These are phyloP conservation scores for Lepisosteus osseus DNA, from an alignment of 2,113 vertebrate genomes.

Conservation along the genomic window DNA sequence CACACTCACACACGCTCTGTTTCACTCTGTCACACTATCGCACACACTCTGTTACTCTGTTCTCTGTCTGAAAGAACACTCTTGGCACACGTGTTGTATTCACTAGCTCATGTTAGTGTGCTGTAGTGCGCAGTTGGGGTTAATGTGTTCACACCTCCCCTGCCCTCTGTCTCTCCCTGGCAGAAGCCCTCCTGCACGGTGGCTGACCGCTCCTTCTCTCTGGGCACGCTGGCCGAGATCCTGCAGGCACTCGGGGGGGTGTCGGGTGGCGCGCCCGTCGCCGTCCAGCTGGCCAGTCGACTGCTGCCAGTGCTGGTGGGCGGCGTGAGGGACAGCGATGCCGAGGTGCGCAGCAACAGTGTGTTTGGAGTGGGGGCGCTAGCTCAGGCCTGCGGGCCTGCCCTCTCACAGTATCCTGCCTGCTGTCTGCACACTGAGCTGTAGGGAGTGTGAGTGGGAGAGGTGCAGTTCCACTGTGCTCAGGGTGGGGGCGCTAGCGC, in stretches of 20 bases:
- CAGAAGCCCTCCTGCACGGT: conserved; percentile 76
- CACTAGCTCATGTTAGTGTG: too few relatives aligned
- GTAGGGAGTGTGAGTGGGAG: neutral
- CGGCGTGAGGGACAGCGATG: conserved; percentile 62
- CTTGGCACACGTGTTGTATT: too few relatives aligned
- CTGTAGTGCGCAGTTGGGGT: too few relatives aligned
- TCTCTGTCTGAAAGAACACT: too few relatives aligned
- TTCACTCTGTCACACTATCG: too few relatives aligned
- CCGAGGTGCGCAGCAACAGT: conserved; percentile 83
- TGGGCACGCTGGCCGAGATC: conserved; percentile 75
- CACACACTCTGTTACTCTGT: too few relatives aligned
- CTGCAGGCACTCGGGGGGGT: conserved; percentile 62
- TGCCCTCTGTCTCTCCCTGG: too few relatives aligned
- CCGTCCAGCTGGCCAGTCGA: conserved; percentile 68
- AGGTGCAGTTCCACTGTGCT: neutral
- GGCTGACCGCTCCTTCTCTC: conserved; percentile 80
- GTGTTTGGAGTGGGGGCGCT: conserved; percentile 80
- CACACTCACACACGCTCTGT: too few relatives aligned
- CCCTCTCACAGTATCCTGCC: conserved; percentile 67
- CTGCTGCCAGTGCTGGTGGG: conserved; percentile 71
- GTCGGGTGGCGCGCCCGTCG: conserved; percentile 46
- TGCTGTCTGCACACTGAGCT: too few relatives aligned
- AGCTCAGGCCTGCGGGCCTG: conserved; percentile 69
- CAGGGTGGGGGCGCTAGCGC: too few relatives aligned
- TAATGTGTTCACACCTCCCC: neutral